These are phyloP conservation scores for Tor tambroides DNA, from an alignment of 2,113 vertebrate genomes.

Conservation along the genomic window DNA sequence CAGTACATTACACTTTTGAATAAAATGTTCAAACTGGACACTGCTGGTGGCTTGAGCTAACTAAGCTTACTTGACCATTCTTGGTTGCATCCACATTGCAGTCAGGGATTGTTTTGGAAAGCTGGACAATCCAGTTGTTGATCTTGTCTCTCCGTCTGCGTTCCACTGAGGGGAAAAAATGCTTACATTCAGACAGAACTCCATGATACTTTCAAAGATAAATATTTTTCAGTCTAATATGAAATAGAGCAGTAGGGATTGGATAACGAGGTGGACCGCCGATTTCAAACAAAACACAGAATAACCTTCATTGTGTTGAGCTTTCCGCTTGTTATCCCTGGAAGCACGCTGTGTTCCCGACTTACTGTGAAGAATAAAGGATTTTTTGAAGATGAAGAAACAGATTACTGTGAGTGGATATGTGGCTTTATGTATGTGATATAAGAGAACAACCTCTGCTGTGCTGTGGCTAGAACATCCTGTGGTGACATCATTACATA, in stretches of 20 bases:
- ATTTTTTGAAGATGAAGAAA: not conserved
- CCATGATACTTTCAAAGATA: not conserved
- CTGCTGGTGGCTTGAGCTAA: not conserved
- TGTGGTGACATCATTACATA: slow-evolving; percentile 98
- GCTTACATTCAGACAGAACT: not conserved
- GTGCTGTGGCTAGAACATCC: slow-evolving; percentile 86
- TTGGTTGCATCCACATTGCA: slow-evolving; percentile 92
- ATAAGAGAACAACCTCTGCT: slow-evolving; percentile 84
- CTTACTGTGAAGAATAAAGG: slow-evolving; percentile 74
- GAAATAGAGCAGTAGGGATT: not conserved
- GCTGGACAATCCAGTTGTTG: slow-evolving; percentile 97
- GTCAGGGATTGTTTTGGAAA: slow-evolving; percentile 94
- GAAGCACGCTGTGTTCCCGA: slow-evolving; percentile 86
- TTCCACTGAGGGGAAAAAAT: slow-evolving; percentile 80
- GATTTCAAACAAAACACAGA: not conserved
- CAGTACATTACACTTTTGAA: not conserved
- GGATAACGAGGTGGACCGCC: not conserved
- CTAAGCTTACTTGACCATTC: slow-evolving; percentile 83
- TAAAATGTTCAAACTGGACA: not conserved
- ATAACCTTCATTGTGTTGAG: slow-evolving; percentile 94
- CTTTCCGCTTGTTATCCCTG: slow-evolving; percentile 91
- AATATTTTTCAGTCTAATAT: not conserved
- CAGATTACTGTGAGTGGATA: not conserved
- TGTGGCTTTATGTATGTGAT: not conserved
- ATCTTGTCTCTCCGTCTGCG: slow-evolving; percentile 93